Evolutionary conservation across 30 jellyfish, hydroid and myxozoan genomes (phyloP), one percentile per base, ranked within the genome.

Genomic region (Hydractinia symbiolongicarpus): DNA sequence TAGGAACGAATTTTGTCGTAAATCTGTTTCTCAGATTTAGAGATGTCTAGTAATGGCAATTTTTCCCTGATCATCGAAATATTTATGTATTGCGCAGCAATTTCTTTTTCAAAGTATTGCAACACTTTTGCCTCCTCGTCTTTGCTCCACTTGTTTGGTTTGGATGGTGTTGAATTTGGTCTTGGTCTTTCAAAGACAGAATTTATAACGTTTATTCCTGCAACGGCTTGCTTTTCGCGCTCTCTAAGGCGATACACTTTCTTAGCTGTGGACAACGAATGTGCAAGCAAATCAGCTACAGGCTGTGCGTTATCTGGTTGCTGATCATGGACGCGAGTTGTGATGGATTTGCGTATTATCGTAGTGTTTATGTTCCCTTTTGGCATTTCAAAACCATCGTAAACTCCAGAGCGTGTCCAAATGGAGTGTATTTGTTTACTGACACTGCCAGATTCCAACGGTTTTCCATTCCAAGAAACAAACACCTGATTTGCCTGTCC

Each of bases 51-150:
- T n/a, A n/a, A n/a, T n/a, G n/a, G n/a, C n/a, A n/a, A n/a, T n/a
- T n/a, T n/a, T n/a, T n/a, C n/a, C n/a, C n/a, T n/a, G n/a, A n/a
- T n/a, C n/a, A n/a, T n/a, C n/a, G n/a, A n/a, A n/a, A n/a, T n/a
- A n/a, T n/a, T n/a, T n/a, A n/a, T n/a, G n/a, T n/a, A n/a, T n/a
- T n/a, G n/a, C n/a, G n/a, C n/a, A n/a, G n/a, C n/a, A n/a, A n/a
- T n/a, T n/a, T n/a, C 73, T 62, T 62, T 50, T 40, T 40, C 73
- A 62, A 62, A 62, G 30, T 40, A 62, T 62, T 5, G 73, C 73
- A 40, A 15, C 73, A 62, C 7, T 50, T 62, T 40, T 15, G 16
- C 7, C 30, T 62, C 73, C 73, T 62, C 73, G 50, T 62, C 50
- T 15, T 50, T 62, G 30, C 73, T 62, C 73, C 73, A 62, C 30